Percentiles rank a stretch among this genome's conserved stretches.
phyloP scores from a whole-genome alignment of 2,888 invertebrate species.

The Aromia moschata region DNA sequence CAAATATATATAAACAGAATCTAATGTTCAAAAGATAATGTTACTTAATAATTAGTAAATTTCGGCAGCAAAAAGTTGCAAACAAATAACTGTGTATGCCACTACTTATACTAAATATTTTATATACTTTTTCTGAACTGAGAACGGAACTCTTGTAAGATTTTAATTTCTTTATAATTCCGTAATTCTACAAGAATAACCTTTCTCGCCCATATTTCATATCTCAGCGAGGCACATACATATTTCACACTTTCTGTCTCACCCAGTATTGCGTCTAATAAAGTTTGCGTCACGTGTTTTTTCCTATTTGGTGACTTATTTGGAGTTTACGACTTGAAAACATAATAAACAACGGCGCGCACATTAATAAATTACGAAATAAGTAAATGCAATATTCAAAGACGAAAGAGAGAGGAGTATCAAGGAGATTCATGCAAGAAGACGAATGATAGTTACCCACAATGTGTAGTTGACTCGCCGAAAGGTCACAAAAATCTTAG shows the following conservation, averaged over 20 bases:
- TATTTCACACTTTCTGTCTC: background rate
- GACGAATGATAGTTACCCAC: slow-evolving; percentile 54
- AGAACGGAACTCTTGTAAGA: too few relatives aligned
- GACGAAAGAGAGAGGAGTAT: slow-evolving; percentile 57
- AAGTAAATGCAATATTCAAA: slow-evolving; percentile 55
- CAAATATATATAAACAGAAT: too few relatives aligned
- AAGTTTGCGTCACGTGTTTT: slow-evolving; percentile 27
- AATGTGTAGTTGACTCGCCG: slow-evolving; percentile 50
- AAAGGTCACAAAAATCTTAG: slow-evolving; percentile 58
- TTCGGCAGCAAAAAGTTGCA: too few relatives aligned
- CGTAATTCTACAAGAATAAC: too few relatives aligned
- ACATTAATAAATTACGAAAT: slow-evolving; percentile 55
- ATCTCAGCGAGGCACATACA: too few relatives aligned
- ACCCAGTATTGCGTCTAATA: slow-evolving; percentile 8
- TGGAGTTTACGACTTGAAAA: slow-evolving; percentile 50
- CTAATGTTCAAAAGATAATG: too few relatives aligned
- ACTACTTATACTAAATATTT: too few relatives aligned
- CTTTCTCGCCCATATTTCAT: too few relatives aligned
- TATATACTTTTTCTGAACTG: too few relatives aligned
- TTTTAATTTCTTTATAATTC: too few relatives aligned
- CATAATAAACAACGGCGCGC: slow-evolving; percentile 52
- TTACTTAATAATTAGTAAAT: too few relatives aligned
- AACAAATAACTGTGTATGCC: too few relatives aligned
- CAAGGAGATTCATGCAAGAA: slow-evolving; percentile 59
- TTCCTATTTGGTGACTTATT: slow-evolving; percentile 47